A percentile compares a stretch with the other conserved stretches of the same genome.
Conservation (phyloP, 2,888 invertebrate genomes). For the Stomorhina lunata region DNA sequence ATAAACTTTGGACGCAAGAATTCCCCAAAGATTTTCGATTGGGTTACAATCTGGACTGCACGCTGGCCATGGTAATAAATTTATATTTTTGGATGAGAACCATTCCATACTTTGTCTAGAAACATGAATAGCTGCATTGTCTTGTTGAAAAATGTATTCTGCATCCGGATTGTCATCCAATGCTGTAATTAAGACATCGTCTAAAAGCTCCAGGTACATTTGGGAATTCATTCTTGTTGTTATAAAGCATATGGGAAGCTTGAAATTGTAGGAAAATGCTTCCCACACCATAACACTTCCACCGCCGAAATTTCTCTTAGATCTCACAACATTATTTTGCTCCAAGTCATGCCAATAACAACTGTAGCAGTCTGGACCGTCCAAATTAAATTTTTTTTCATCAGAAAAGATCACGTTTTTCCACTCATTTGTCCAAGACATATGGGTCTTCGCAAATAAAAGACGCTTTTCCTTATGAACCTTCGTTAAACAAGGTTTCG, state of each 20-base stretch:
- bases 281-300: too few species aligned
- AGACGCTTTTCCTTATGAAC: too few species aligned
- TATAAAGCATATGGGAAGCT: background rate
- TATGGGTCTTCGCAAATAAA: too few species aligned
- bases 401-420: slow-evolving; percentile 1
- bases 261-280: too few species aligned
- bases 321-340: background rate
- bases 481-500: too few species aligned
- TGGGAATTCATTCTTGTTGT: too few species aligned
- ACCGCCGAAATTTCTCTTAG: too few species aligned
- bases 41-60: slow-evolving; percentile 18
- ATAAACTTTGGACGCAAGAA: slow-evolving; percentile 1
- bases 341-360: slow-evolving; percentile 4
- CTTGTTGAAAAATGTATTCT: background rate
- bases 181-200: too few species aligned
- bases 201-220: too few species aligned
- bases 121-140: background rate
- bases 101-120: background rate
- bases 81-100: too few species aligned
- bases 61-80: too few species aligned
- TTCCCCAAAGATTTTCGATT: slow-evolving; percentile 26
- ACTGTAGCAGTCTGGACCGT: background rate
- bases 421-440: too few species aligned
- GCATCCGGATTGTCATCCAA: background rate
- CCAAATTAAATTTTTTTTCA: slow-evolving; percentile 1